Conservation (phyloP, 2,113 vertebrate species). For the Grantiella picta region DNA sequence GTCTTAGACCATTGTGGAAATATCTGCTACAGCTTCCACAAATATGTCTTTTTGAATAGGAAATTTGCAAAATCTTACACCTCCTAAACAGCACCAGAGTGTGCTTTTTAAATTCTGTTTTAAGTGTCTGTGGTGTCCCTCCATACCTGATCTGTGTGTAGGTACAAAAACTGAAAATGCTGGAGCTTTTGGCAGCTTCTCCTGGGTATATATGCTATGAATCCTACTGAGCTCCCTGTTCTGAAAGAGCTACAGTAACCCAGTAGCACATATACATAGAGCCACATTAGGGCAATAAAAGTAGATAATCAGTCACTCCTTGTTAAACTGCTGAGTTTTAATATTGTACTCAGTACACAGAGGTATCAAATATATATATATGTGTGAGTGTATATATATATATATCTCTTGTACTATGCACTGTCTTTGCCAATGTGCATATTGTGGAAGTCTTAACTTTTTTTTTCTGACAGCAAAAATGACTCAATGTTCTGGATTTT, state of each 20-base stretch:
- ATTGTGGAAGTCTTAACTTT: background rate
- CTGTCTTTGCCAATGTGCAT: background rate
- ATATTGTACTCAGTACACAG: background rate
- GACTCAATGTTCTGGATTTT: background rate
- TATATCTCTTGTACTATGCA: background rate
- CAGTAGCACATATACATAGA: accelerated
- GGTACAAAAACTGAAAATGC: background rate
- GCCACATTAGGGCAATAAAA: background rate
- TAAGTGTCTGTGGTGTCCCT: background rate
- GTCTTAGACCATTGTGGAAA: background rate
- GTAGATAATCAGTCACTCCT: background rate
- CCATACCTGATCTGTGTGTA: background rate
- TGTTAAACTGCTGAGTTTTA: background rate
- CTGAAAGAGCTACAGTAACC: background rate
- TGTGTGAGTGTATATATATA: background rate
- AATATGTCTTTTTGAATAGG: background rate
- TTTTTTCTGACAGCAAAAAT: background rate
- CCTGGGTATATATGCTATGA: background rate
- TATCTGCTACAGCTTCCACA: background rate
- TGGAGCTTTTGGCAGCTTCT: background rate
- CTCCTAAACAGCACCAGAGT: background rate
- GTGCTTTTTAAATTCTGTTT: background rate
- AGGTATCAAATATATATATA: background rate
- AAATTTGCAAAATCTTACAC: background rate
- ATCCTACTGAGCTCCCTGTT: background rate